These are phyloP conservation scores for Cephalopterus ornatus DNA, from an alignment of 2,113 vertebrate genomes.

Conservation along the genomic window DNA sequence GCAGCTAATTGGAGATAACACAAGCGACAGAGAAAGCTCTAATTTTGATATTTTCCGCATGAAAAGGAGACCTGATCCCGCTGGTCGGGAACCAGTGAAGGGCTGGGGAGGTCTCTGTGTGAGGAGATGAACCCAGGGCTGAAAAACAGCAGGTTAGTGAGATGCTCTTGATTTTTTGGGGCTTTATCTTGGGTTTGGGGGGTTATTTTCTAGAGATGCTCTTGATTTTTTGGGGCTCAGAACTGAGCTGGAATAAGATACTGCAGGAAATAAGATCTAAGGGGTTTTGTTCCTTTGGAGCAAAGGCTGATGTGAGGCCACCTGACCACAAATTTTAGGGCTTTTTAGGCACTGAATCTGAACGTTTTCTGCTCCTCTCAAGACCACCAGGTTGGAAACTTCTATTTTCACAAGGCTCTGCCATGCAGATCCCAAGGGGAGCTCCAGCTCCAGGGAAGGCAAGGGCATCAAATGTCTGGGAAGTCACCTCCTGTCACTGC, in stretches of 20 bases:
- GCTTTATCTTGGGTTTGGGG: too few species aligned
- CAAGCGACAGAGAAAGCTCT: neutral
- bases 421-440: neutral
- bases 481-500: neutral
- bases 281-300: neutral
- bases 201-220: neutral
- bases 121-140: neutral
- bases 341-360: neutral
- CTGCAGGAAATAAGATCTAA: neutral
- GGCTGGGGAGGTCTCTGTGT: neutral
- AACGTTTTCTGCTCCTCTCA: neutral
- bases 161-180: neutral
- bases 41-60: neutral
- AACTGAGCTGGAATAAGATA: neutral
- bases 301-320: neutral
- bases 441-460: neutral
- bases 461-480: neutral
- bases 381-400: neutral
- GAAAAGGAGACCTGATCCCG: neutral
- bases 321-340: neutral
- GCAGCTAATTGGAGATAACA: slow-evolving; percentile 28
- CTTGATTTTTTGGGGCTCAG: neutral
- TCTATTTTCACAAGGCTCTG: neutral
- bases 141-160: fast-evolving
- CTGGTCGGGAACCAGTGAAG: neutral